phyloP scores from a whole-genome alignment of 2,888 invertebrate species.

The Cataglyphis altisquamis region DNA sequence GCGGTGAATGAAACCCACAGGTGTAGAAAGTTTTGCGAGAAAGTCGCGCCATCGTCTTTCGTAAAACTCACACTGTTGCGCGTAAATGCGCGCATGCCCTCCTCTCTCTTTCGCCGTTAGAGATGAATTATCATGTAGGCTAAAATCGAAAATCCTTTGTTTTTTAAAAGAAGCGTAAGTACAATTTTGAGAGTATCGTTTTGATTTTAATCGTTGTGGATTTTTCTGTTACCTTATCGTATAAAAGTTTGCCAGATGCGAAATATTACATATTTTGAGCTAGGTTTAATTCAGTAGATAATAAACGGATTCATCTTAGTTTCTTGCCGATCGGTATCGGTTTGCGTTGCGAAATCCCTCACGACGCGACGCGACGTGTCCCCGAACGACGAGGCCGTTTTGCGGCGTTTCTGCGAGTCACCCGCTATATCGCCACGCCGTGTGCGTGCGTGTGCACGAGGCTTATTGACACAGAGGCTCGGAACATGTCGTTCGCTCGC shows the following conservation, averaged over 20 bases:
- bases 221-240: not conserved
- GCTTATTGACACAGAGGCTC: constrained; percentile 55
- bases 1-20: constrained; percentile 80
- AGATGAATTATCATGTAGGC: not conserved
- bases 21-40: constrained; percentile 83
- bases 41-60: constrained; percentile 74
- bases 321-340: not conserved
- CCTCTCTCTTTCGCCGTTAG: constrained; percentile 17
- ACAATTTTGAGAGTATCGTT: not conserved
- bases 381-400: not conserved
- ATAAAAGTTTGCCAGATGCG: not conserved
- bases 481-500: constrained; percentile 58
- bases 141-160: not conserved
- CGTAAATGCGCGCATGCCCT: not conserved
- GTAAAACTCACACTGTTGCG: constrained; percentile 60
- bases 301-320: not conserved
- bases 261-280: not conserved
- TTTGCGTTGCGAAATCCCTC: not conserved
- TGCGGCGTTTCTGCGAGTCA: constrained; percentile 18
- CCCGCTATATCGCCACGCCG: constrained; percentile 15
- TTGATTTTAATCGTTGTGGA: not conserved
- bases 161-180: not conserved
- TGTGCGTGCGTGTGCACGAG: not conserved
- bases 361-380: not conserved
- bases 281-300: not conserved